Evolutionary conservation across 1,140 invertebrate genomes (phyloP).

Genomic region (Vollenhovia emeryi): DNA sequence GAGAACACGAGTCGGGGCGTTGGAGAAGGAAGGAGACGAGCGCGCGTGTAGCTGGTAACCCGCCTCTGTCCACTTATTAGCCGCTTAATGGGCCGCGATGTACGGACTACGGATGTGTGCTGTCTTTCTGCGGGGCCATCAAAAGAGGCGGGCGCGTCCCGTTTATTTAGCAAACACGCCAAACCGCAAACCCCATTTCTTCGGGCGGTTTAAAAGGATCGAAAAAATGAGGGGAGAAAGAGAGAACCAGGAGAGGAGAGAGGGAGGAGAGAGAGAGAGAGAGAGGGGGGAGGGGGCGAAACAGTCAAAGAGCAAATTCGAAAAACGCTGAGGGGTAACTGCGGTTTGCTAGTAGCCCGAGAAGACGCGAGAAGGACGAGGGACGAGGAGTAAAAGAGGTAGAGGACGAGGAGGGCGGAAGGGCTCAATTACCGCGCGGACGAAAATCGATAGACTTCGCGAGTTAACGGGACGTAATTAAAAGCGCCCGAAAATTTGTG

Average conservation of each 20-base stretch:
- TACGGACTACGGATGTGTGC: slow-evolving; percentile 65
- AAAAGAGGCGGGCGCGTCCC: slow-evolving; percentile 68
- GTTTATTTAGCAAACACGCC: slow-evolving; percentile 75
- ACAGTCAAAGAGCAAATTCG: neutral
- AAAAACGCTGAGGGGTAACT: neutral
- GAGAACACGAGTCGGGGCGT: neutral
- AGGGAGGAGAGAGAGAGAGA: neutral
- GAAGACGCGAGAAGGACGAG: neutral
- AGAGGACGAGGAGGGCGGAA: neutral
- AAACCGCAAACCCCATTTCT: slow-evolving; percentile 73
- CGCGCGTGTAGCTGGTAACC: slow-evolving; percentile 72
- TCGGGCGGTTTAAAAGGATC: slow-evolving; percentile 67
- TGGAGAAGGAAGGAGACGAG: neutral
- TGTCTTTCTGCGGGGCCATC: slow-evolving; percentile 70
- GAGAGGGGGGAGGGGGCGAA: neutral
- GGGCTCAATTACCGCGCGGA: slow-evolving; percentile 60
- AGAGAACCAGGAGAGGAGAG: neutral
- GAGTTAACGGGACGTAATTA: slow-evolving; percentile 67
- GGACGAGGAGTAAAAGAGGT: neutral
- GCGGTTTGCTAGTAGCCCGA: neutral
- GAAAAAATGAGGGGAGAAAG: slow-evolving; percentile 25
- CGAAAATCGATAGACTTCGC: slow-evolving; percentile 69
- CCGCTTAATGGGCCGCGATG: slow-evolving; percentile 74
- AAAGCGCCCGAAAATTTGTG: slow-evolving; percentile 73
- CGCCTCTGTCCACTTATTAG: slow-evolving; percentile 75